Base-by-base conservation (phyloP, 2,113 vertebrate genomes). In the Pungitius pungitius region DNA sequence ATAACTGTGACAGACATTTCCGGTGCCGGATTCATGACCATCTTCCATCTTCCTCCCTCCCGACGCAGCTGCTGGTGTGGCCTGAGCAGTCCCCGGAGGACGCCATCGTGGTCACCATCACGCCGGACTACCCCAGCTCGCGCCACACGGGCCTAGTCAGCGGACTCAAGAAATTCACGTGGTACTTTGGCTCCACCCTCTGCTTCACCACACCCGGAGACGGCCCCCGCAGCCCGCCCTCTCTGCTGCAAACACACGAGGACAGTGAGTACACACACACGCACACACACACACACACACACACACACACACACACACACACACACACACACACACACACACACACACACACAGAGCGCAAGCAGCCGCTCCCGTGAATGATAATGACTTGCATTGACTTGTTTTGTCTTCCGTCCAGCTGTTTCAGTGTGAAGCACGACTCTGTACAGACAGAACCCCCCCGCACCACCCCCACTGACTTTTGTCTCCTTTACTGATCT, bases 161-260 rank as follows among this genome's bases (percentile, higher is more conserved):
- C 1, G 95, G 93, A 71, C 90, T 99, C 81, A 94, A 78, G 90
- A 99, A 99, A 73, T 99, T 97, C 83, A 96, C 95, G 1, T 78
- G 92, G 40, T 99, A 99, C 87, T 93, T 95, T 9, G 93, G 96
- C 0, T 95, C 96, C 0, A 95, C 95, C 17, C 94, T 99, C 60
- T 99, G 97, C 62, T 99, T 99, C 86, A 99, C 97, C 39, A 99
- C 97, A 0, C 97, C 97, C 0, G 97, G 97, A 1, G 95, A 99
- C 0, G 97, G 97, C 6, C 97, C 97, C 0, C 93, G 90, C 0
- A 99, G 97, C 79, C 2, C 85, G 0, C 94, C 96, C 0, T 93
- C 92, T 79, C 93, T 96, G 11, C 49, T 99, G 66, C 81, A 92
- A 88, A 99, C 97, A 0, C 95, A 95, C 0, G 96, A 98, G 56